Base-by-base conservation (phyloP, 2,113 vertebrate genomes). In the Etheostoma cragini region DNA sequence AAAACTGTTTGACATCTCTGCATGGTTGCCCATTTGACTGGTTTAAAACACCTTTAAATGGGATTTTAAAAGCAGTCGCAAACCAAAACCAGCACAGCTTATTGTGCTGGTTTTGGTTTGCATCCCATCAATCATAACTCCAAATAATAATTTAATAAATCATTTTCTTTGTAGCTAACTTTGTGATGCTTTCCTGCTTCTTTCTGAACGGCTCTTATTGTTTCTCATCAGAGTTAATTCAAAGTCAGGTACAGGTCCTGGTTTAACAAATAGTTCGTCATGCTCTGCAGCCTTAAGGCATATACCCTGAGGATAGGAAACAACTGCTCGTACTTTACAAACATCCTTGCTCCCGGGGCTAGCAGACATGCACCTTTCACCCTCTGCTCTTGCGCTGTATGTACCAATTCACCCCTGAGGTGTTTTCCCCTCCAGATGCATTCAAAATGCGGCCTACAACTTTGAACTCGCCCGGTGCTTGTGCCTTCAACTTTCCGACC, bases 211-310 rank as follows among this genome's bases (percentile, higher is more conserved):
- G 17, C 21, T 60, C n/a, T 22, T 30, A 2, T 10, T 42, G 16
- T 54, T 71, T 69, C n/a, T 11, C 12, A 68, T 73, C 45, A 58
- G 42, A 72, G 57, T 60, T 65, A 4, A 15, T 63, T 69, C 8
- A 26, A 24, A 45, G 30, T 69, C 30, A 80, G 46, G 60, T 22
- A 24, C 70, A 49, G 38, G 68, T 42, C 26, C 61, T 49, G 35
- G n/a, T 76, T 56, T 66, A 86, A 47, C 45, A 72, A 62, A 72
- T 30, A 46, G 62, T 57, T 45, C 33, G 15, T 61, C 63, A 53
- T 74, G 69, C 67, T 78, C 84, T 33, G 5, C 30, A 38, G 77
- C 87, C 84, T 89, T 49, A 73, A 67, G 70, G 75, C 77, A 78
- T 57, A 8, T 19, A 75, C 45, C 78, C 38, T 4, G 19, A 75